These are phyloP conservation scores for Amazona vittata DNA, from an alignment of 2,113 vertebrate species.

Conservation along the genomic window DNA sequence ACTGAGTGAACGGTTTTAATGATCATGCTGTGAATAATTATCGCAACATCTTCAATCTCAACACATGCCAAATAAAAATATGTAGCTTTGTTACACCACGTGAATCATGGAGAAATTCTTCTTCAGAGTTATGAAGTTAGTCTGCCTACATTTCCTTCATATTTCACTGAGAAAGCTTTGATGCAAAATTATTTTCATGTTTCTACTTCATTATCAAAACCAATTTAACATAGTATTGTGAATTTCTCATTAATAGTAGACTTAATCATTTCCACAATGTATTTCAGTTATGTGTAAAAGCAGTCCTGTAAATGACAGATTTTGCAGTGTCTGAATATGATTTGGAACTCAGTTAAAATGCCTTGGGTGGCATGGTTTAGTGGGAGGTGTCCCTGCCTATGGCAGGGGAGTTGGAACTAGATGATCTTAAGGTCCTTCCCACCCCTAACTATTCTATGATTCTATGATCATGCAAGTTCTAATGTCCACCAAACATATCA, in stretches of 20 bases:
- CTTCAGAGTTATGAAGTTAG: not conserved
- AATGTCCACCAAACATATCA: not conserved
- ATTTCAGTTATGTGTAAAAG: not conserved
- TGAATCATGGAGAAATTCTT: not conserved
- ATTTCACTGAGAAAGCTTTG: not conserved
- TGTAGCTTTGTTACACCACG: rapidly evolving
- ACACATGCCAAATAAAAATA: not conserved
- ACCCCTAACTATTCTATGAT: too few species aligned
- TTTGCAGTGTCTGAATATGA: not conserved
- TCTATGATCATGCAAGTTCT: not conserved
- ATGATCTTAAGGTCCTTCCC: too few species aligned
- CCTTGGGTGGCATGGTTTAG: too few species aligned
- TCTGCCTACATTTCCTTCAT: not conserved
- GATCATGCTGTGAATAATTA: not conserved
- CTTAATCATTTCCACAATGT: not conserved
- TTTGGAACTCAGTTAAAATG: not conserved
- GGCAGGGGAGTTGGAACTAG: too few species aligned
- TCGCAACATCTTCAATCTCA: not conserved
- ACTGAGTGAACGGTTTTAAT: not conserved
- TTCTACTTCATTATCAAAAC: not conserved
- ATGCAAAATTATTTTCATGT: not conserved
- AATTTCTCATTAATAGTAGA: not conserved
- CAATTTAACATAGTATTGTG: not conserved
- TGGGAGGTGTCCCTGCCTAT: too few species aligned
- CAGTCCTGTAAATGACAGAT: not conserved